Base-by-base conservation (phyloP, 2,113 vertebrate species). In the Typhlomys cinereus region DNA sequence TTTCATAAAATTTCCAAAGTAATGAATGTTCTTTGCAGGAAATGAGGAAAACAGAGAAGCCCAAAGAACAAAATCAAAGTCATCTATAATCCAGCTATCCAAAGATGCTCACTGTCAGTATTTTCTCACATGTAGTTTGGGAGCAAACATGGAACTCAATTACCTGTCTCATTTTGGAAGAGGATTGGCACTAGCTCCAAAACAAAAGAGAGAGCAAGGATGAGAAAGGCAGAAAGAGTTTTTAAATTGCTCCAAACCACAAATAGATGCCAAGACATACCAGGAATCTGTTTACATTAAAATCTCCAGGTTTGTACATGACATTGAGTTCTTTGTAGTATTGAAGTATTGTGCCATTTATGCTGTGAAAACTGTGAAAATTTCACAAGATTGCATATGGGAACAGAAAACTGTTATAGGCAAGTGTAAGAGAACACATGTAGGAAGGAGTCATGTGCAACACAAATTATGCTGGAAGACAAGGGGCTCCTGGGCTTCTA, bases 281-380 rank as follows among this genome's bases (percentile, higher is more conserved):
- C 88, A 92, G 91, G 90, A 90, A 88, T 83, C 85, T 86, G 75
- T 89, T 95, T 89, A 81, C 74, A 95, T 86, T 81, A 85, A 96
- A 95, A 94, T 82, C 71, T 62, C 86, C 83, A 87, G 91, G 90
- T 95, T 74, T 93, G n/a, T 61, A 75, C 61, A 92, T 90, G 88
- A 94, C 86, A 76, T 62, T 94, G 93, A 96, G 86, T 80, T 90
- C 89, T 96, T 92, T 96, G 94, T 93, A 95, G 93, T 95, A 96
- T 92, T 94, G 92, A 95, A 95, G 95, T 87, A 96, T 90, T 78
- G 79, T 71, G 85, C 74, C 80, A 82, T 80, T 91, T 92, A 64
- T 71, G 66, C 83, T 90, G 67, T 83, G 67, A 48, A 92, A 94
- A 90, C 92, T 89, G 92, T 94, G 94, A 90, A 93, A 89, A 89